Percentiles rank a stretch among this genome's conserved stretches.
These are phyloP conservation scores for Zele albiditarsus DNA, from an alignment of 2,888 invertebrate genomes.

Conservation along the genomic window DNA sequence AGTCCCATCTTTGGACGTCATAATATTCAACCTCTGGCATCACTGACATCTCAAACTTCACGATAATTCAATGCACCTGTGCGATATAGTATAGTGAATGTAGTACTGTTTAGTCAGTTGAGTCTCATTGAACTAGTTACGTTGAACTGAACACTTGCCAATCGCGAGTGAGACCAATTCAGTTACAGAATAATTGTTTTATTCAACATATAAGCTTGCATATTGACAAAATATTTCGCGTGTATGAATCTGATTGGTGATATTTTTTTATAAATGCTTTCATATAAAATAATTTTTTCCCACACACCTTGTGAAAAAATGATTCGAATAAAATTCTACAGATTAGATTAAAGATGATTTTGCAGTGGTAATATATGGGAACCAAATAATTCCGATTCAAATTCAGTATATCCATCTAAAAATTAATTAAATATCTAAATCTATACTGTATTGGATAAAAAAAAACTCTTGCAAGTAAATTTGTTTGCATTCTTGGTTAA, in stretches of 20 bases:
- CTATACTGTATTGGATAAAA: too few relatives aligned
- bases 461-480: too few relatives aligned
- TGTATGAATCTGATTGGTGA: background rate
- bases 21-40: slow-evolving; percentile 13
- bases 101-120: background rate
- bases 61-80: background rate
- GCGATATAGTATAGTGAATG: background rate
- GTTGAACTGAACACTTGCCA: slow-evolving; percentile 21
- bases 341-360: too few relatives aligned
- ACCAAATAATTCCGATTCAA: too few relatives aligned
- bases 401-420: too few relatives aligned
- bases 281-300: too few relatives aligned
- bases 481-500: too few relatives aligned
- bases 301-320: too few relatives aligned
- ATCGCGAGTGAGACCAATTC: slow-evolving; percentile 1
- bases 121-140: background rate
- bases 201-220: background rate
- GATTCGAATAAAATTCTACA: too few relatives aligned
- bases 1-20: background rate
- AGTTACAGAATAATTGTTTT: background rate
- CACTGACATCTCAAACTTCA: slow-evolving; percentile 23
- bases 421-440: too few relatives aligned
- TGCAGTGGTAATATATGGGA: too few relatives aligned
- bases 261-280: too few relatives aligned
- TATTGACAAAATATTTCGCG: background rate